Conservation (phyloP, 1,140 invertebrate genomes). For the Zaprionus ornatus region DNA sequence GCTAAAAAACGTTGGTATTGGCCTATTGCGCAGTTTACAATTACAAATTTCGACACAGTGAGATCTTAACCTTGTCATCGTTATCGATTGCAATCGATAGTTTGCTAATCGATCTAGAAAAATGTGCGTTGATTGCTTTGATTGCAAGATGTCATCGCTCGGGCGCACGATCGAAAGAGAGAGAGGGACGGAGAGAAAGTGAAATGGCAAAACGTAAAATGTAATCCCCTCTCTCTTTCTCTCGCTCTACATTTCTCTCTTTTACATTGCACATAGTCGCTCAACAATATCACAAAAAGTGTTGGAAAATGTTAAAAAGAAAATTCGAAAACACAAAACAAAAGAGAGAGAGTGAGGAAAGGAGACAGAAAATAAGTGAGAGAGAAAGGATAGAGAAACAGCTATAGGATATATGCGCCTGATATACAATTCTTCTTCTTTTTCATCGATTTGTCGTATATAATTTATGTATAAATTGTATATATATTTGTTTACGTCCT, state of each 20-base stretch:
- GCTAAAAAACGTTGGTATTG: conserved; percentile 75
- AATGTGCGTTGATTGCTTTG: conserved; percentile 20
- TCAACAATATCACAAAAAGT: conserved; percentile 4
- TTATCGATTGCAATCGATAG: conserved; percentile 12
- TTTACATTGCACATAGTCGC: background rate
- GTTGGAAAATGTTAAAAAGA: background rate
- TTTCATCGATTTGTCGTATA: background rate
- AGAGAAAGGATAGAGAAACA: conserved; percentile 1
- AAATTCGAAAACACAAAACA: background rate
- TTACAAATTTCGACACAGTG: conserved; percentile 49
- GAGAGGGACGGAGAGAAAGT: background rate
- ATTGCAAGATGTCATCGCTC: background rate
- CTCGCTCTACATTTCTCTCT: background rate
- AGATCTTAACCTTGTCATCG: conserved; percentile 29
- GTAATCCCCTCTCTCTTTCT: background rate
- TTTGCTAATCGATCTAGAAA: background rate
- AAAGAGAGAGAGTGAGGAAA: background rate
- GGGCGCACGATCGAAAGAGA: background rate
- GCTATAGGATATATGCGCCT: conserved; percentile 17
- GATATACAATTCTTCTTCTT: conserved; percentile 12
- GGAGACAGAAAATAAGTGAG: background rate
- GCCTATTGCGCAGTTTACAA: conserved; percentile 73
- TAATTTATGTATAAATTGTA: conserved; percentile 24
- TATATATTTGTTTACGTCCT: conserved; percentile 19
- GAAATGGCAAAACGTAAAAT: background rate